Percentiles rank a stretch among this genome's conserved stretches.
phyloP scores from a whole-genome alignment of 2,888 invertebrate species.

The Philereme transversata region DNA sequence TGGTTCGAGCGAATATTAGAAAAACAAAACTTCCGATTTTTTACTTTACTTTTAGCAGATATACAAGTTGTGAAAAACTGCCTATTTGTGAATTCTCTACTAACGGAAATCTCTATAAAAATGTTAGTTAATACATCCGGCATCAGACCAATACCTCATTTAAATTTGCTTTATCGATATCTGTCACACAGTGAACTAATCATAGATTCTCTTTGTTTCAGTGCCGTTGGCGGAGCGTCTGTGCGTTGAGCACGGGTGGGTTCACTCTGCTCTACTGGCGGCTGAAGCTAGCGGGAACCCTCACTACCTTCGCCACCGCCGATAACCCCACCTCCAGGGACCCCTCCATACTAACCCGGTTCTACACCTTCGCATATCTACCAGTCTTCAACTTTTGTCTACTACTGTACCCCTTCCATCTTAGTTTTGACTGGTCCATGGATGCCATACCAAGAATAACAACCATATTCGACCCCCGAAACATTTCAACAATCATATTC shows the following conservation, averaged over 20 bases:
- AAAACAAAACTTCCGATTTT: slow-evolving; percentile 54
- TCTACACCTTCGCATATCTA: slow-evolving; percentile 95
- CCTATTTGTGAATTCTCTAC: slow-evolving; percentile 1
- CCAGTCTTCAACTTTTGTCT: slow-evolving; percentile 96
- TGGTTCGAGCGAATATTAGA: slow-evolving; percentile 54
- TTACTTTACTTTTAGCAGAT: slow-evolving; percentile 50
- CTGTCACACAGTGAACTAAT: slow-evolving; percentile 4
- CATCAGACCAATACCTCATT: slow-evolving; percentile 3
- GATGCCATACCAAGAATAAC: slow-evolving; percentile 95
- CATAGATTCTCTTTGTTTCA: slow-evolving; percentile 76
- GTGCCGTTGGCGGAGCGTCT: slow-evolving; percentile 88
- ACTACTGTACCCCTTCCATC: slow-evolving; percentile 91
- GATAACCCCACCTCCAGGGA: slow-evolving; percentile 98
- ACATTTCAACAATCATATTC: slow-evolving; percentile 89
- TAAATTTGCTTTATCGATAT: slow-evolving; percentile 15
- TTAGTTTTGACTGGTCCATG: slow-evolving; percentile 99
- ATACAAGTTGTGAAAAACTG: slow-evolving; percentile 44
- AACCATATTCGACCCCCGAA: slow-evolving; percentile 90
- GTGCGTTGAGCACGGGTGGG: slow-evolving; percentile 87
- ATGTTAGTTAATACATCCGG: background rate
- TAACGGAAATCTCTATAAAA: too few species aligned
- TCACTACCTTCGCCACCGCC: slow-evolving; percentile 94
- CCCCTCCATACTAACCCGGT: slow-evolving; percentile 90
- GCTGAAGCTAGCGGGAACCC: slow-evolving; percentile 89
- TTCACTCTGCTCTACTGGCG: slow-evolving; percentile 89